A percentile compares a stretch with the other conserved stretches of the same genome.
Evolutionary conservation across 1,140 invertebrate species (phyloP).

Genomic region (Drosophila insularis): DNA sequence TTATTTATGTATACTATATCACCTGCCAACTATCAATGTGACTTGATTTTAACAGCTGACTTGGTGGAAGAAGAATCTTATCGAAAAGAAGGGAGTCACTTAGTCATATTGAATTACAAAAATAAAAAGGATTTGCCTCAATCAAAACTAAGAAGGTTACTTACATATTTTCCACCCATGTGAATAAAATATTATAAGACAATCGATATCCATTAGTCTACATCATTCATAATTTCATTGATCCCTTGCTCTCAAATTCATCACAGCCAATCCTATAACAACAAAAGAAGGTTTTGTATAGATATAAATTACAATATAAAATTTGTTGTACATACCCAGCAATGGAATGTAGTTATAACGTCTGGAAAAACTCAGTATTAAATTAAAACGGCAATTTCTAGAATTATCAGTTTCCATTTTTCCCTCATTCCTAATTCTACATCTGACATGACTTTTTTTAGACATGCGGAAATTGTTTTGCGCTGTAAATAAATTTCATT

Average conservation of each 20-base stretch:
- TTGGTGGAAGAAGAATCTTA: conserved; percentile 26
- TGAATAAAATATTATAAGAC: too few species aligned
- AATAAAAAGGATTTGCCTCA: background rate
- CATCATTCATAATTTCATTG: background rate
- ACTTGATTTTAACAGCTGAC: conserved; percentile 16
- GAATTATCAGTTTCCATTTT: background rate
- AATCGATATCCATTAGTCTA: background rate
- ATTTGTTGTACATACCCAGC: too few species aligned
- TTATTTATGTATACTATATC: conserved; percentile 27
- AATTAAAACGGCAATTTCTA: background rate
- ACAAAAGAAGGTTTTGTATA: too few species aligned
- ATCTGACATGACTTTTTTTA: conserved; percentile 33
- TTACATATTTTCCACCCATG: too few species aligned
- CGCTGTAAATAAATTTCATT: conserved; percentile 54
- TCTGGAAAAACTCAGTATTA: background rate
- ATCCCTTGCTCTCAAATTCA: background rate
- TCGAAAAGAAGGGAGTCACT: background rate
- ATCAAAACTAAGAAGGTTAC: too few species aligned
- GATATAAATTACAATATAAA: too few species aligned
- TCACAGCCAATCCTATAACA: too few species aligned
- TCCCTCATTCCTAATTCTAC: conserved; percentile 1
- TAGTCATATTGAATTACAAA: conserved; percentile 1
- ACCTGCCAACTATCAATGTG: conserved; percentile 33
- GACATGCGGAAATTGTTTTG: conserved; percentile 62
- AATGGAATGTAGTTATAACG: too few species aligned